A percentile compares a stretch with the other conserved stretches of the same genome.
Evolutionary conservation across 2,797 vertebrate genomes (phyloP).

Genomic region (Hydrolagus colliei): DNA sequence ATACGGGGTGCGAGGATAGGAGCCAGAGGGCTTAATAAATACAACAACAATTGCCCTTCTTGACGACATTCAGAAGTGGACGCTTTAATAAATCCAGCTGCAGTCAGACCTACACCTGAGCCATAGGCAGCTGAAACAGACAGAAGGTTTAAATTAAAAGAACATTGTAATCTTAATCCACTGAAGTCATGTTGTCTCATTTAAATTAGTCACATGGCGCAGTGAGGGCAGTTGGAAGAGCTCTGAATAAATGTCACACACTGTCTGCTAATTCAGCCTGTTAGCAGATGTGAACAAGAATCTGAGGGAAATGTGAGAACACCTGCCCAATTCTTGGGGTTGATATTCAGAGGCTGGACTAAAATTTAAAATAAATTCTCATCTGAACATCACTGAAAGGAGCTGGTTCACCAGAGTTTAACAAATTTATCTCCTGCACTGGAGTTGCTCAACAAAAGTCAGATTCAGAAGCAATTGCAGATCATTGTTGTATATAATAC

Average conservation of each 20-base stretch:
- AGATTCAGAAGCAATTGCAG: background rate
- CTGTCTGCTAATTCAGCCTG: background rate
- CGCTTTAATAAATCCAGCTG: background rate
- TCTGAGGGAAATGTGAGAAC: background rate
- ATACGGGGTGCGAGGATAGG: too few species aligned
- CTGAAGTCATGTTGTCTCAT: slow-evolving; percentile 54
- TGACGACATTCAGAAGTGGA: background rate
- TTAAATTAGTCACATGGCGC: slow-evolving; percentile 52
- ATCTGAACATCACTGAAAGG: background rate
- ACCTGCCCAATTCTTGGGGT: background rate
- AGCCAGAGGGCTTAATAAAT: background rate
- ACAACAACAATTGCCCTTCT: background rate
- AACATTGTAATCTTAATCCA: slow-evolving; percentile 65
- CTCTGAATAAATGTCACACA: slow-evolving; percentile 36
- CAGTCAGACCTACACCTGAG: background rate
- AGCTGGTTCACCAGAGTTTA: background rate
- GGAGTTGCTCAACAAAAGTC: background rate
- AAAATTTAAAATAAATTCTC: background rate
- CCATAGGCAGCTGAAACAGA: background rate
- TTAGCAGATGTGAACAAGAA: slow-evolving; percentile 22
- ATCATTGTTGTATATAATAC: too few species aligned
- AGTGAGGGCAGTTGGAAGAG: slow-evolving; percentile 42
- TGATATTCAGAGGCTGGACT: background rate
- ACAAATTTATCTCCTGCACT: background rate
- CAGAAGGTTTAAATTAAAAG: slow-evolving; percentile 16